Conservation (phyloP, 2,888 invertebrate genomes). For the Heliconius charithonia region DNA sequence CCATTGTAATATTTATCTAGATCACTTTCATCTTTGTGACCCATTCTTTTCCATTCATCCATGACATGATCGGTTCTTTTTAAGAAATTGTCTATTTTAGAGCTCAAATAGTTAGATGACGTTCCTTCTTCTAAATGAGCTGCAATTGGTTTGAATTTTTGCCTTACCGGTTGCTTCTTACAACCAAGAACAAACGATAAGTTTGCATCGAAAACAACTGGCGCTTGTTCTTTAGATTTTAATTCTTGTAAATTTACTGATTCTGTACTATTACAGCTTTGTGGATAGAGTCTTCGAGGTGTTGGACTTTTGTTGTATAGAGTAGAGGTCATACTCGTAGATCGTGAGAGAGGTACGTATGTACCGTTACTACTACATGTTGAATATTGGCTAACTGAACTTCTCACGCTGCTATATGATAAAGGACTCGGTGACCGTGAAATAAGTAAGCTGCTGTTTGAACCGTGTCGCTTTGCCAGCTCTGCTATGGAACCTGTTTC, state of each 20-base stretch:
- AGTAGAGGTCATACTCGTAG: conserved; percentile 73
- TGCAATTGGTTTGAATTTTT: conserved; percentile 88
- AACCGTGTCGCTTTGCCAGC: conserved; percentile 73
- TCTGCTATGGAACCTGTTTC: conserved; percentile 81
- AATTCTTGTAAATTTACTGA: conserved; percentile 84
- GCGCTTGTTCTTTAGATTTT: conserved; percentile 87
- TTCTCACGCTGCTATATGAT: conserved; percentile 68
- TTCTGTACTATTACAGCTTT: conserved; percentile 78
- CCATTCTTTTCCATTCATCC: conserved; percentile 92
- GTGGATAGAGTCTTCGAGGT: conserved; percentile 88
- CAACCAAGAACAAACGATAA: conserved; percentile 90
- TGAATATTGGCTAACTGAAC: conserved; percentile 75
- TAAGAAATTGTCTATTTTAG: conserved; percentile 91
- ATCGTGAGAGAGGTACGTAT: conserved; percentile 72
- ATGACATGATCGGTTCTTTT: conserved; percentile 93
- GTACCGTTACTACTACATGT: conserved; percentile 79
- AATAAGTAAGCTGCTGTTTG: conserved; percentile 63
- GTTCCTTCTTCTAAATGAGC: conserved; percentile 90
- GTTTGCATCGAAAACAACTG: conserved; percentile 92
- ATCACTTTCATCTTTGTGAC: conserved; percentile 83
- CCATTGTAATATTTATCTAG: conserved; percentile 65
- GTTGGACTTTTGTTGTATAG: conserved; percentile 76
- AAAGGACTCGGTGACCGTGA: conserved; percentile 85
- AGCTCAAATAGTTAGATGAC: conserved; percentile 89
- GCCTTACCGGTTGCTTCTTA: conserved; percentile 87